Conservation (phyloP, 2,113 vertebrate genomes). For the Zeus faber region DNA sequence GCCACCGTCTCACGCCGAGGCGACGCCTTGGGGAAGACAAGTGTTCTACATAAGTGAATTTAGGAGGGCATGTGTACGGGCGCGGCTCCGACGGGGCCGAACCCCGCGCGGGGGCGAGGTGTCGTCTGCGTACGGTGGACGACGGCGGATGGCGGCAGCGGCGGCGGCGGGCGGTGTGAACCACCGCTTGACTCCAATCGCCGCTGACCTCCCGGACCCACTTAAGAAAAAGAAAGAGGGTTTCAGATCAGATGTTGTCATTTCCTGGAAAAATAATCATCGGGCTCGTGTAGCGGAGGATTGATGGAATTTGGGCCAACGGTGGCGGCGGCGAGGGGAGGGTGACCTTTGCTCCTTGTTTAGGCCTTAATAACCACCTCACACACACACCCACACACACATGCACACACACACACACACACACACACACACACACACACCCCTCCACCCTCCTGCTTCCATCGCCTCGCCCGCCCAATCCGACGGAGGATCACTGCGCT, state of each 20-base stretch:
- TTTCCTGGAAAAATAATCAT: constrained; percentile 71
- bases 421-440: background rate
- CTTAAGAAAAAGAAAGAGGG: constrained; percentile 16
- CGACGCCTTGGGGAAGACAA: constrained; percentile 60
- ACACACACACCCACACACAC: too few species aligned
- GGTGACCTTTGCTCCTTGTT: constrained; percentile 52
- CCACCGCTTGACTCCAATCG: constrained; percentile 29
- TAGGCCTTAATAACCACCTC: constrained; percentile 10
- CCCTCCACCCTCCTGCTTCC: constrained; percentile 5
- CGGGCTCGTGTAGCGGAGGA: constrained; percentile 58
- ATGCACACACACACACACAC: too few species aligned
- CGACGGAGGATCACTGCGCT: constrained; percentile 69
- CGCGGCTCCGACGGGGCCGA: constrained; percentile 38
- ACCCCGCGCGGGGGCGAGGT: constrained; percentile 21
- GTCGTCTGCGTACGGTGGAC: constrained; percentile 29
- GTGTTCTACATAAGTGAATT: constrained; percentile 64
- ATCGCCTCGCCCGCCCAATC: constrained; percentile 27
- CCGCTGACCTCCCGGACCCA: constrained; percentile 10
- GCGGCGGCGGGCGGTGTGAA: too few species aligned
- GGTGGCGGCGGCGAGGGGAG: constrained; percentile 65
- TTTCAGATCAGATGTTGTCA: constrained; percentile 47
- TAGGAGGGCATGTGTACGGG: constrained; percentile 59
- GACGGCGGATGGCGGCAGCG: constrained; percentile 8
- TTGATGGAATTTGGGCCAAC: constrained; percentile 74
- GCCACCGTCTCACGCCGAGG: constrained; percentile 36